phyloP scores from a whole-genome alignment of 2,888 invertebrate genomes.

The Drosophila vallismaia region DNA sequence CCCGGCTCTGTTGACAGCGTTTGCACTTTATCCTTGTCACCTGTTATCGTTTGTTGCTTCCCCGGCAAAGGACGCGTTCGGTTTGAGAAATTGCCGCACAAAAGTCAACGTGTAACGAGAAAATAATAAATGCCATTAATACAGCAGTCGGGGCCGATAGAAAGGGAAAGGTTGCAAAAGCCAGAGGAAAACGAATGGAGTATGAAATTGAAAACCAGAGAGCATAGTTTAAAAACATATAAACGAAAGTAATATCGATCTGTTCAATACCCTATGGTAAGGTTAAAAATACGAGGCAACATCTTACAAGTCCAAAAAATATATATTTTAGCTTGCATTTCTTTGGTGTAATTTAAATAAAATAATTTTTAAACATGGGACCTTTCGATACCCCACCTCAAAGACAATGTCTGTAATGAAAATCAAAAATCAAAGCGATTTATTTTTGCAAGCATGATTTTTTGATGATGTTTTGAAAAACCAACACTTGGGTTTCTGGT shows the following conservation, averaged over 20 bases:
- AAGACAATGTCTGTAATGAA: neutral
- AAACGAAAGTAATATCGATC: conserved; percentile 1
- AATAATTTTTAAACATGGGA: neutral
- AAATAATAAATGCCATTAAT: conserved; percentile 83
- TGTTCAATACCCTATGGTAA: neutral
- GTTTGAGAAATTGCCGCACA: conserved; percentile 79
- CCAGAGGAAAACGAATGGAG: conserved; percentile 74
- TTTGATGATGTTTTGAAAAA: neutral
- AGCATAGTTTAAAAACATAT: conserved; percentile 56
- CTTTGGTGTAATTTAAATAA: no score
- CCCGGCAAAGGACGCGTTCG: conserved; percentile 34
- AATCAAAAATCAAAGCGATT: neutral
- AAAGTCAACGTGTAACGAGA: conserved; percentile 82
- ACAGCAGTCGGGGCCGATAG: conserved; percentile 48
- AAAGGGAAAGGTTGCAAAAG: conserved; percentile 35
- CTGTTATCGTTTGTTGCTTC: conserved; percentile 71
- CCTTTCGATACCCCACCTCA: neutral
- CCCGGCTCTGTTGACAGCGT: conserved; percentile 62
- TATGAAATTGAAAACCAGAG: conserved; percentile 78
- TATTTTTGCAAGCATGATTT: neutral
- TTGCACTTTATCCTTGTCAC: conserved; percentile 78
- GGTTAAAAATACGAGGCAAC: neutral
- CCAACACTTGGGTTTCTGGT: neutral
- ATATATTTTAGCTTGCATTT: neutral
- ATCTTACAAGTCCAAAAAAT: neutral